Evolutionary conservation across 1,140 invertebrate species (phyloP).

Genomic region (Tetraneura akinire): DNA sequence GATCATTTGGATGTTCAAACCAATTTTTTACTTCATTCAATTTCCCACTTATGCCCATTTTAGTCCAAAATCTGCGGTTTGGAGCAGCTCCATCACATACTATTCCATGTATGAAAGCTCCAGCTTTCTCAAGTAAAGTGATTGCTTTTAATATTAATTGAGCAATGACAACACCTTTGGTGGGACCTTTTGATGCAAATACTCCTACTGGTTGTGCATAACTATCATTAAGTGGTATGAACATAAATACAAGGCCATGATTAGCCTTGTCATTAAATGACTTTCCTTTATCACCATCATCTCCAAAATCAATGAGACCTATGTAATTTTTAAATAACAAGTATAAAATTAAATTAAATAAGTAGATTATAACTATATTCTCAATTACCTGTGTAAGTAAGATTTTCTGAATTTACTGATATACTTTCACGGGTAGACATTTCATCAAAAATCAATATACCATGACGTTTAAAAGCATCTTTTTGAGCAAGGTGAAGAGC

Average conservation of each 20-base stretch:
- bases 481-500: not conserved
- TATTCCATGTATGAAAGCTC: not conserved
- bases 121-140: not conserved
- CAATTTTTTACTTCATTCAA: not conserved
- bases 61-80: not conserved
- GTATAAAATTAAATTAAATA: too few species aligned
- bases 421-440: constrained; percentile 1
- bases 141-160: not conserved
- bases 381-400: constrained; percentile 5
- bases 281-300: not conserved
- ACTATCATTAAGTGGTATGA: not conserved
- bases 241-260: not conserved
- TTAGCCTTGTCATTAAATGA: not conserved
- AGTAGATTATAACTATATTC: too few species aligned
- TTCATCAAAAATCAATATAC: not conserved
- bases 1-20: not conserved
- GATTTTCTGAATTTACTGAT: not conserved
- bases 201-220: not conserved
- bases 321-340: too few species aligned
- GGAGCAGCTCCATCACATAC: not conserved
- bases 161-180: not conserved
- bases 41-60: not conserved
- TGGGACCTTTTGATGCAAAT: not conserved
- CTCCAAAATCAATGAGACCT: too few species aligned
- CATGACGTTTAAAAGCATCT: not conserved